Percentiles rank a stretch among this genome's conserved stretches.
Conservation (phyloP, 37 sponge, comb jelly and placozoan species). For the Chondrosia reniformis region DNA sequence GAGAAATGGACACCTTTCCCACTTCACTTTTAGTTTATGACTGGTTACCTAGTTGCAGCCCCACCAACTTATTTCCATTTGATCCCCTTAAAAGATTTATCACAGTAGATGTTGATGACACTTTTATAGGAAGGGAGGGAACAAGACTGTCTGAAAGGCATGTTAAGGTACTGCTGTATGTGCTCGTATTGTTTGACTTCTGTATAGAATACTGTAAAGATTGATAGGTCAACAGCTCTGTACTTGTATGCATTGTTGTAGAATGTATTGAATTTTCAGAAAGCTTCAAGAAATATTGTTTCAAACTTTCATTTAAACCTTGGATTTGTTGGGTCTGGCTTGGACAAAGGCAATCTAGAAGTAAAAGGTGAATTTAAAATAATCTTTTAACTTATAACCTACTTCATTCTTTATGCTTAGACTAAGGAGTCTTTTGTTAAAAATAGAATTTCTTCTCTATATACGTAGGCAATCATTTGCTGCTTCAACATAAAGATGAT, state of each 20-base stretch:
- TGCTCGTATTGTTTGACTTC: neutral
- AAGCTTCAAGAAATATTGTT: too few species aligned
- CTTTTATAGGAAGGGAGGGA: conserved; percentile 65
- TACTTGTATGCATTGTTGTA: neutral
- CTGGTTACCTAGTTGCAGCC: neutral
- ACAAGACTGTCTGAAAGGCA: conserved; percentile 38
- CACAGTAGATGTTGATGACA: conserved; percentile 86
- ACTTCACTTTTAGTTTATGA: neutral
- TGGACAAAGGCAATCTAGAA: conserved; percentile 17
- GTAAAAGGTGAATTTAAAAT: too few species aligned
- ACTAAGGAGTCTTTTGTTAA: too few species aligned
- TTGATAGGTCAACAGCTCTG: neutral
- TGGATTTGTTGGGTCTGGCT: conserved; percentile 66
- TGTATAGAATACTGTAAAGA: neutral
- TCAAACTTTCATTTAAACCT: conserved; percentile 62
- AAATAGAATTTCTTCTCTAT: too few species aligned
- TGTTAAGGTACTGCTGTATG: conserved; percentile 39
- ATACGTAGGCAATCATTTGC: conserved; percentile 13
- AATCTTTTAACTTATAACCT: too few species aligned
- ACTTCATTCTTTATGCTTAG: too few species aligned
- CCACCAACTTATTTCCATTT: conserved; percentile 8
- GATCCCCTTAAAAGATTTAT: conserved; percentile 40
- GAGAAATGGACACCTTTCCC: conserved; percentile 49
- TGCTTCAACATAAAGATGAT: conserved; percentile 32
- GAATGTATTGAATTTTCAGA: conserved; percentile 20